Percentiles rank a stretch among this genome's conserved stretches.
Conservation (phyloP, 2,113 vertebrate species). For the Columba janthina region DNA sequence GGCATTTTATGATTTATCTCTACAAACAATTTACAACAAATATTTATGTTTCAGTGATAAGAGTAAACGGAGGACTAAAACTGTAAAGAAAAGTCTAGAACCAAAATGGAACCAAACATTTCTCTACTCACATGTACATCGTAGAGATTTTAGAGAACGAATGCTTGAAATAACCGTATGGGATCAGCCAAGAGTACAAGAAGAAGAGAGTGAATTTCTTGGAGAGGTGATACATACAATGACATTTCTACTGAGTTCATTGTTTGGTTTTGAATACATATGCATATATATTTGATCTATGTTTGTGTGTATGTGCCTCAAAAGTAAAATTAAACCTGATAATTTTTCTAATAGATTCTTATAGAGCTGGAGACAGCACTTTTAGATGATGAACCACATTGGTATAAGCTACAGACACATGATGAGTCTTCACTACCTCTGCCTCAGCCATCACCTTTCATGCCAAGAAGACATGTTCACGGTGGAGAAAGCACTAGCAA, state of each 20-base stretch:
- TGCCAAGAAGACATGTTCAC: conserved; percentile 91
- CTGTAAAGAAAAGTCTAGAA: conserved; percentile 94
- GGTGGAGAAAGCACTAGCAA: conserved; percentile 92
- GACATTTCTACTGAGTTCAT: not conserved
- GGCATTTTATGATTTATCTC: conserved; percentile 15
- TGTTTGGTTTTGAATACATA: not conserved
- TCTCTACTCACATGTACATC: conserved; percentile 95
- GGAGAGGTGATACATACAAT: conserved; percentile 87
- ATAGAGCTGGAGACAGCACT: conserved; percentile 96
- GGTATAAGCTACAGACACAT: conserved; percentile 97
- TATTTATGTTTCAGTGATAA: conserved; percentile 87
- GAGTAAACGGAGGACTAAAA: conserved; percentile 97
- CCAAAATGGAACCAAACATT: conserved; percentile 99
- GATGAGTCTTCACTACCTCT: conserved; percentile 96
- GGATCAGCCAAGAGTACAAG: conserved; percentile 96
- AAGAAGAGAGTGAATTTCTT: conserved; percentile 97
- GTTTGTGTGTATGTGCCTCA: not conserved
- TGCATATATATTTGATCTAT: not conserved
- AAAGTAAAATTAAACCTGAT: conserved; percentile 14
- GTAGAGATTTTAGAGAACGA: conserved; percentile 95
- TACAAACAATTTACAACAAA: conserved; percentile 8
- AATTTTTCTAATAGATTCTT: conserved; percentile 83
- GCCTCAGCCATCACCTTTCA: conserved; percentile 96
- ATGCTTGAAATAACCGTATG: conserved; percentile 99
- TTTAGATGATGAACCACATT: conserved; percentile 94